Conservation (phyloP, 2,113 vertebrate species). For the Serinus canaria region DNA sequence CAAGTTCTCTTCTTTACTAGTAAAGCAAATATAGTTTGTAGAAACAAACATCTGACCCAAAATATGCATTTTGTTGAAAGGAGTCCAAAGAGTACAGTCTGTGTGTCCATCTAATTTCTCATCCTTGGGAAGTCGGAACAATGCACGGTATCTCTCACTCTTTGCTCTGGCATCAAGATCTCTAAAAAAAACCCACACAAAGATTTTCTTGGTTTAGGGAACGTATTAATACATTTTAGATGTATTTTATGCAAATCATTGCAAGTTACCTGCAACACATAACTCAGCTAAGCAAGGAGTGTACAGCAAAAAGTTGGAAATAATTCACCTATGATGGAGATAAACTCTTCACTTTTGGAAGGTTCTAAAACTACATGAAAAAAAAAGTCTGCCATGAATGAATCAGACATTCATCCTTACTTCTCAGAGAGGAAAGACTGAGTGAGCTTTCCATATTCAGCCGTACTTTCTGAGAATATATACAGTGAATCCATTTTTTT, state of each 20-base stretch:
- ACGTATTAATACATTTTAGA: neutral
- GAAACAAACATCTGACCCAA: constrained; percentile 99
- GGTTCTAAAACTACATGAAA: neutral
- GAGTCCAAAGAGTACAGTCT: constrained; percentile 97
- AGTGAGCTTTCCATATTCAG: neutral
- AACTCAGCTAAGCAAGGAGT: neutral
- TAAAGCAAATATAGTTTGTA: constrained; percentile 99
- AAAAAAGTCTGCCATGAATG: neutral
- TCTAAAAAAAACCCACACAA: constrained; percentile 60
- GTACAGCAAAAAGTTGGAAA: neutral
- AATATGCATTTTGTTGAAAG: constrained; percentile 98
- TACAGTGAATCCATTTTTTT: neutral
- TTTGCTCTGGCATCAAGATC: constrained; percentile 96
- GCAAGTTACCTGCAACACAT: neutral
- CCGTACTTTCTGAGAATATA: neutral
- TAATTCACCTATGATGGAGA: neutral
- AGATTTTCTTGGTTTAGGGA: neutral
- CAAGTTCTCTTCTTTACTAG: constrained; percentile 92
- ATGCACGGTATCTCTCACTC: constrained; percentile 89
- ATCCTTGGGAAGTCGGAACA: constrained; percentile 95
- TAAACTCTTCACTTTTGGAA: neutral
- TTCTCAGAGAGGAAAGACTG: neutral
- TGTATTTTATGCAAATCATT: neutral
- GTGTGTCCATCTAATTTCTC: constrained; percentile 97
- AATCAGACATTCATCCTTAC: neutral